phyloP scores from a whole-genome alignment of 2,797 vertebrate species.

The Monodelphis domestica region DNA sequence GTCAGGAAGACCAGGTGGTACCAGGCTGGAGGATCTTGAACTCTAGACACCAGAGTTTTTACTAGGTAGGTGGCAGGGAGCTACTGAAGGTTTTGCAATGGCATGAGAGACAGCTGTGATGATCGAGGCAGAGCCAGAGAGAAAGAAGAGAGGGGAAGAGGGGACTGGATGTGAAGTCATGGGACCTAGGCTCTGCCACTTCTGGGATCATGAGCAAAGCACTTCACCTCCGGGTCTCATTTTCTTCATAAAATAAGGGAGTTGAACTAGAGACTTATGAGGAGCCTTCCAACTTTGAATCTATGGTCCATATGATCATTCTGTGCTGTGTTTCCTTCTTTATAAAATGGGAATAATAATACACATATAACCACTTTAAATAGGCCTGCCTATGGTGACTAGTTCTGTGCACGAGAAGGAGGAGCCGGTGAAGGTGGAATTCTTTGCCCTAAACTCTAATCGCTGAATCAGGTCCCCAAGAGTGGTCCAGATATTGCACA shows the following conservation, averaged over 20 bases:
- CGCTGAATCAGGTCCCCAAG: not conserved
- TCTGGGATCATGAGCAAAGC: not conserved
- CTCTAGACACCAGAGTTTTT: not conserved
- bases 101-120: not conserved
- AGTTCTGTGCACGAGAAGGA: not conserved
- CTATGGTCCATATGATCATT: not conserved
- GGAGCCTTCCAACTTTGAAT: conserved; percentile 8
- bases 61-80: not conserved
- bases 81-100: not conserved
- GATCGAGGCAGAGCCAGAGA: not conserved
- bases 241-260: conserved; percentile 16
- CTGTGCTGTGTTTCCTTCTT: no score
- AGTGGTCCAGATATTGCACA: not conserved
- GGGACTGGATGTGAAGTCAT: not conserved
- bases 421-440: not conserved
- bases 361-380: no score
- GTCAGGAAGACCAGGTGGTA: not conserved
- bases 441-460: not conserved
- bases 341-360: no score
- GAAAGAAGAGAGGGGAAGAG: not conserved
- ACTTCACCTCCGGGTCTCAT: not conserved
- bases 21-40: not conserved
- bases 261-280: not conserved
- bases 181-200: conserved; percentile 12
- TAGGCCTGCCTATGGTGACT: not conserved